Evolutionary conservation across 92 coral and sea anemone species (phyloP).

Genomic region (Ricordea florida): DNA sequence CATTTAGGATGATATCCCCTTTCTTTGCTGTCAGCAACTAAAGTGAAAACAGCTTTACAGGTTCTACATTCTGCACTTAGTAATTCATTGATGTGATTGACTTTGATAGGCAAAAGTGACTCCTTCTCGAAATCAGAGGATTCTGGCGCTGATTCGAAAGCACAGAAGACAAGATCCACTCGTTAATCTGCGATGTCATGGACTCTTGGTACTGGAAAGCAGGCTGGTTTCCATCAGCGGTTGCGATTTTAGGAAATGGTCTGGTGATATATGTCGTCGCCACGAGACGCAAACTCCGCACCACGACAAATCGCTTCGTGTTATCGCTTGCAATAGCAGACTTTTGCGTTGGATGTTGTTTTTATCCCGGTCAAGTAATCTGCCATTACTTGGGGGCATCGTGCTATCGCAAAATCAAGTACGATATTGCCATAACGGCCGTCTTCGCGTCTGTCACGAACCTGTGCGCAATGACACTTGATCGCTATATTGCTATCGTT

Average conservation of each 20-base stretch:
- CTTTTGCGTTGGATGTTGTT: not conserved
- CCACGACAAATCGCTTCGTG: conserved; percentile 1
- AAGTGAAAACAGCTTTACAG: too few species aligned
- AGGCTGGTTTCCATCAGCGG: conserved; percentile 13
- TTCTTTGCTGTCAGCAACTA: too few species aligned
- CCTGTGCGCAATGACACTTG: conserved; percentile 21
- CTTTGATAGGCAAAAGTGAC: too few species aligned
- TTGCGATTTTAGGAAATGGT: conserved; percentile 10
- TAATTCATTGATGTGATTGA: too few species aligned
- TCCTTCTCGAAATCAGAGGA: too few species aligned
- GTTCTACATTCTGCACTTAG: too few species aligned
- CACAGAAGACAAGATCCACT: too few species aligned
- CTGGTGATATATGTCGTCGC: conserved; percentile 5
- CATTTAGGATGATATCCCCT: too few species aligned
- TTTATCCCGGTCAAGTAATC: conserved; percentile 7
- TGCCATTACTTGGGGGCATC: conserved; percentile 4
- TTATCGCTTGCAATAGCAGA: conserved; percentile 25
- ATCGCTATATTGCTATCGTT: conserved; percentile 30
- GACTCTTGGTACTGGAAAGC: conserved; percentile 7
- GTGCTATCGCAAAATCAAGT: not conserved
- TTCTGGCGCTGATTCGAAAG: too few species aligned
- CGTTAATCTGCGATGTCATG: too few species aligned
- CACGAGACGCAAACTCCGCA: not conserved
- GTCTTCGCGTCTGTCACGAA: conserved; percentile 8
- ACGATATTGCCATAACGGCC: conserved; percentile 7